Conservation (phyloP, 2,888 invertebrate genomes). For the Acrobasis repandana region DNA sequence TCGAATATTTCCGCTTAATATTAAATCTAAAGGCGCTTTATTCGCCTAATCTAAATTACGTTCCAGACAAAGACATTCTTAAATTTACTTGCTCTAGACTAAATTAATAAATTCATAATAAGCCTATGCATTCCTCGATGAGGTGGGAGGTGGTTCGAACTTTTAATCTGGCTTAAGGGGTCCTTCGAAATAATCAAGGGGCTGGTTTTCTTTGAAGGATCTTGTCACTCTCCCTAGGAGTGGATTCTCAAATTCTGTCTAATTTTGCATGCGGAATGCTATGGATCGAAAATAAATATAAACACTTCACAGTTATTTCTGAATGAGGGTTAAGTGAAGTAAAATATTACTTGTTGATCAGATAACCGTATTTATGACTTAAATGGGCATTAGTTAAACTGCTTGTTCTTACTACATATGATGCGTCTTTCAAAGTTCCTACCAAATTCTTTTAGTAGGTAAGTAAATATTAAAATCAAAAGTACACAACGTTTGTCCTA, state of each 20-base stretch:
- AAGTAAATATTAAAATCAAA: too few species aligned
- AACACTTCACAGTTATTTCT: not conserved
- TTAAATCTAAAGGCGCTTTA: slow-evolving; percentile 29
- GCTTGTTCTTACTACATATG: too few species aligned
- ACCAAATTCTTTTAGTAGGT: too few species aligned
- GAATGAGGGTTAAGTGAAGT: not conserved
- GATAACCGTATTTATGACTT: not conserved
- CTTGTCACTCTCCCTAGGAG: slow-evolving; percentile 40
- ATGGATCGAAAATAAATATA: not conserved
- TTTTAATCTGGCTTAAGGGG: slow-evolving; percentile 63
- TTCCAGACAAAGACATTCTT: slow-evolving; percentile 48
- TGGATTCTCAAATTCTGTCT: slow-evolving; percentile 1
- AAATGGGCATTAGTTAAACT: too few species aligned
- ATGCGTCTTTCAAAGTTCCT: too few species aligned
- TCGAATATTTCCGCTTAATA: not conserved
- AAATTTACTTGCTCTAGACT: slow-evolving; percentile 45
- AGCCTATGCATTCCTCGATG: slow-evolving; percentile 58
- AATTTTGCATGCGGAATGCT: slow-evolving; percentile 14
- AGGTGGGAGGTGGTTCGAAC: slow-evolving; percentile 49
- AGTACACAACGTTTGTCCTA: too few species aligned
- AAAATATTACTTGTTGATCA: not conserved
- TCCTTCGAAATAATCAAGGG: slow-evolving; percentile 55
- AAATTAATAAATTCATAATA: slow-evolving; percentile 63
- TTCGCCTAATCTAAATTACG: slow-evolving; percentile 35
- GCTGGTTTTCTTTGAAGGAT: slow-evolving; percentile 41